Base-by-base conservation (phyloP, 2,113 vertebrate genomes). In the Chionis minor region DNA sequence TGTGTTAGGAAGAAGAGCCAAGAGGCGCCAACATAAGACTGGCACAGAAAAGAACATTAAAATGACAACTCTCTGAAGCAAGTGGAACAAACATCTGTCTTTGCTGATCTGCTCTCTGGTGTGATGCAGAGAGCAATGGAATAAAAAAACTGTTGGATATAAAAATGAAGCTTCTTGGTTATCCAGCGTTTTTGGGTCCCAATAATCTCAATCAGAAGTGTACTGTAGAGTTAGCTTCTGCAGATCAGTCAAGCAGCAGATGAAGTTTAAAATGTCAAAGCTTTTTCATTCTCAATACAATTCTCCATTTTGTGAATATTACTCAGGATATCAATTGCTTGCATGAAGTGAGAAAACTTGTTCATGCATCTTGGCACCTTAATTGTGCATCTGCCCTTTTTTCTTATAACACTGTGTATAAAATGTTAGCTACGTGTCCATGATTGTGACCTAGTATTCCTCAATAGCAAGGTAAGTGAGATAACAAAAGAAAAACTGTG, bases 1-100 rank as follows among this genome's bases (percentile, higher is more conserved):
- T 35, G 9, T 97, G 91, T 72, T 98, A 56, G 66, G 35, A 84
- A 98, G 95, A 96, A 97, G 40, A 96, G 54, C 42, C 49, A 47
- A 62, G 30, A 97, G 81, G 71, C 6, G 0, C 32, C 27, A 5
- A 23, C 23, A 0, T 2, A n/a, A 74, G 49, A 54, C 42, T 32
- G 19, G 11, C 4, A 26, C 30, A 66, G 80, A 66, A 79, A 75
- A 45, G 44, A 73, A 81, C 66, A 35, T 45, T 9, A 94, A 74
- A 66, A 66, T 1, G 26, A 92, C 96, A 3, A 4, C 35, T 73
- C 38, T 98, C 32, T 97, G 82, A 90, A 61, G 52, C 69, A 47
- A 79, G 23, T 23, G 83, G 56, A 92, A 56, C 40, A 38, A 83
- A 65, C n/a, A 14, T 10, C 81, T 83, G 21, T 38, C 63, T 83